phyloP scores from a whole-genome alignment of 1,140 invertebrate genomes.

The Bathynomus jamesi region DNA sequence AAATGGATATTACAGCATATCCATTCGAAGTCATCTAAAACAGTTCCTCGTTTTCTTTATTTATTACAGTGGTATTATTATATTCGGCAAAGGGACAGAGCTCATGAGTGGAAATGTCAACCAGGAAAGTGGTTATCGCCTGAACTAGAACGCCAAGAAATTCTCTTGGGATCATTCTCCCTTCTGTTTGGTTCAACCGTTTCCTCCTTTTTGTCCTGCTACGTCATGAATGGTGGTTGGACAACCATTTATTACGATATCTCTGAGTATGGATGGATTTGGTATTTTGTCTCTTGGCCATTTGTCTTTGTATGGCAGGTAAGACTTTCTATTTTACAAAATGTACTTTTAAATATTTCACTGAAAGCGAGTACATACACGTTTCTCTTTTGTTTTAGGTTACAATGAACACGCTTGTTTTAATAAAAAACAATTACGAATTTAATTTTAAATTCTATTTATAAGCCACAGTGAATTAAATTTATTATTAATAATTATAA shows the following conservation, averaged over 20 bases:
- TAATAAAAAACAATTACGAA: no score
- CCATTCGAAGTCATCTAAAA: no score
- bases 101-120: slow-evolving; percentile 66
- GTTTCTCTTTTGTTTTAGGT: no score
- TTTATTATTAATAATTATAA: no score
- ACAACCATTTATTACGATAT: slow-evolving; percentile 57
- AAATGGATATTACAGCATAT: no score
- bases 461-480: no score
- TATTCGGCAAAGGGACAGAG: slow-evolving; percentile 49
- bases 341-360: no score
- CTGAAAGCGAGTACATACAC: no score
- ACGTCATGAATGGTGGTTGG: slow-evolving; percentile 58
- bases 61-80: slow-evolving; percentile 60
- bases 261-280: slow-evolving; percentile 55
- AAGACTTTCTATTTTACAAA: no score
- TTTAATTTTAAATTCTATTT: no score
- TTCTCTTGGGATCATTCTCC: slow-evolving; percentile 54
- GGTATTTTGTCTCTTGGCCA: slow-evolving; percentile 57
- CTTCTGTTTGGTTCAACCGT: slow-evolving; percentile 48
- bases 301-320: slow-evolving; percentile 57
- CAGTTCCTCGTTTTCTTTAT: no score
- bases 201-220: slow-evolving; percentile 55
- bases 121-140: slow-evolving; percentile 58
- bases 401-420: no score
- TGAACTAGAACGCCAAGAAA: slow-evolving; percentile 59